phyloP scores from a whole-genome alignment of 2,888 invertebrate genomes.

The Cosmopolites sordidus region DNA sequence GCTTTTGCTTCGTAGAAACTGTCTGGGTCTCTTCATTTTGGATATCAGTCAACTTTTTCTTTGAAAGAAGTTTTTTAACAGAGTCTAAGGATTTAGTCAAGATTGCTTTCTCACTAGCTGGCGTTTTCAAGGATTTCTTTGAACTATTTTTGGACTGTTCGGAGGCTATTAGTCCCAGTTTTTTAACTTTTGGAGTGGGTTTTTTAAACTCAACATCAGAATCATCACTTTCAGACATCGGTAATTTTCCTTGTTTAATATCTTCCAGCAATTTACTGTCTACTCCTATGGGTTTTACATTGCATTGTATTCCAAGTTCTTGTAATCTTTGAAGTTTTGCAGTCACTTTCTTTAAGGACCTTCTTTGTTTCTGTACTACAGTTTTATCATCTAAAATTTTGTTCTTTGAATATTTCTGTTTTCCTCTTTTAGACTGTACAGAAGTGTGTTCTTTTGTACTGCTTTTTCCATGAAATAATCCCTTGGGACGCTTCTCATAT shows the following conservation, averaged over 20 bases:
- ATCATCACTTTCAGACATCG: not conserved
- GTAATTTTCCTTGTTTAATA: slow-evolving; percentile 18
- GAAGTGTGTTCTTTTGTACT: slow-evolving; percentile 52
- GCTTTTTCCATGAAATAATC: slow-evolving; percentile 48
- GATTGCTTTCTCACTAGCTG: slow-evolving; percentile 4
- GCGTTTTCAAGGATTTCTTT: slow-evolving; percentile 4
- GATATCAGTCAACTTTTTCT: not conserved
- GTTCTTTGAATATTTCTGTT: slow-evolving; percentile 50
- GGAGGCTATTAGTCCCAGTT: too few species aligned
- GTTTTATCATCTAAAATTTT: slow-evolving; percentile 7
- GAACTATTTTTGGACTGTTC: slow-evolving; percentile 8
- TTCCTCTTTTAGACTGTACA: slow-evolving; percentile 45
- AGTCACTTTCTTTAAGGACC: slow-evolving; percentile 40
- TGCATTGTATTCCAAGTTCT: slow-evolving; percentile 53
- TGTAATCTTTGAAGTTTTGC: slow-evolving; percentile 51
- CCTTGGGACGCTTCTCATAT: slow-evolving; percentile 57
- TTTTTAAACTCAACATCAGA: slow-evolving; percentile 11
- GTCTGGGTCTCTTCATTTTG: slow-evolving; percentile 15
- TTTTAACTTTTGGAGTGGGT: slow-evolving; percentile 14
- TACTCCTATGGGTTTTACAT: slow-evolving; percentile 52
- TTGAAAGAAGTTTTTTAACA: slow-evolving; percentile 18
- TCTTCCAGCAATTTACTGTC: slow-evolving; percentile 37
- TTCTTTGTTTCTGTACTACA: slow-evolving; percentile 15
- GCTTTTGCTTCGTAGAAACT: slow-evolving; percentile 11
- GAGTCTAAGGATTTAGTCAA: slow-evolving; percentile 26